Evolutionary conservation across 1,140 invertebrate genomes (phyloP), one percentile per base, ranked within the genome.

Genomic region (Geopemphigus sp.): DNA sequence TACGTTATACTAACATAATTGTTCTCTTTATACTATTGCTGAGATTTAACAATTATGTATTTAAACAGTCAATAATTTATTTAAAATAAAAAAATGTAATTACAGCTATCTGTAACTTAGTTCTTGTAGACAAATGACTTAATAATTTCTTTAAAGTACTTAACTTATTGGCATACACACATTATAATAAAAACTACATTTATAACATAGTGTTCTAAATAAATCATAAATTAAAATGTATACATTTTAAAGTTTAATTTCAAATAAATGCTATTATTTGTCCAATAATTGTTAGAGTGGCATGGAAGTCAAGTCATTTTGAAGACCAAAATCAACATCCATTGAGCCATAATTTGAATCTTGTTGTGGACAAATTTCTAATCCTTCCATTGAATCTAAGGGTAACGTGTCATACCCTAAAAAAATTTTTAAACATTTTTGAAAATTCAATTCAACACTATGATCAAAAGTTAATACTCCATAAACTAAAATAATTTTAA

Each of bases 401-500:
- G 95, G 95, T 90, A 96, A 92, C 90, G 95, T 93, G 90, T 96
- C 95, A 92, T 95, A 96, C 89, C 94, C 95, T 95, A 87, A n/a
- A 64, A 72, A 54, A 72, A 1, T 54, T 29, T 17, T 47, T 14
- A 53, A 72, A 54, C 54, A 72, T 22, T 63, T 11, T 6, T 8
- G 26, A 17, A 61, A 61, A 29, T 17, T 12, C 12, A 50, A 12
- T 50, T 8, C 32, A 39, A 8, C 32, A 39, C 32, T 39, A 39
- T 39, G 8, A 39, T 39, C 32, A n/a, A n/a, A n/a, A n/a, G n/a
- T n/a, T n/a, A n/a, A n/a, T 8, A 39, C 8, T 39, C 32, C 32
- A 39, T 39, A 39, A 39, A 39, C 32, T 4, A 4, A 39, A 39
- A 39, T 39, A 39, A 39, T 39, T 39, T 39, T 39, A 4, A 39